A percentile compares a stretch with the other conserved stretches of the same genome.
Conservation (phyloP, 1,140 invertebrate genomes). For the Mactra quadrangularis region DNA sequence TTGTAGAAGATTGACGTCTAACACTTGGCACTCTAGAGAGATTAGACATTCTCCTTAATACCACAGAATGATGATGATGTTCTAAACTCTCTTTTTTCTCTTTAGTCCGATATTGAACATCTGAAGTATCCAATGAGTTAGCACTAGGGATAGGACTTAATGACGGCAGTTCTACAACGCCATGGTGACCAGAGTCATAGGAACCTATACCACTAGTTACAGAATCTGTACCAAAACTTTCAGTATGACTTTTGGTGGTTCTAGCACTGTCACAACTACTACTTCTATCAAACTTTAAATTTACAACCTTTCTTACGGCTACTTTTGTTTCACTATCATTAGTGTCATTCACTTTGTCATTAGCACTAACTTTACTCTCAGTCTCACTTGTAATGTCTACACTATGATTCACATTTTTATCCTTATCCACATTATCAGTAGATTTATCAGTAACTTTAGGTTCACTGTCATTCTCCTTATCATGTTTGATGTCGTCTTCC, state of each 20-base stretch:
- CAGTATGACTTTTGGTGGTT: constrained; percentile 81
- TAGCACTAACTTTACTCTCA: not conserved
- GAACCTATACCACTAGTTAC: constrained; percentile 90
- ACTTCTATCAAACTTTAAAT: constrained; percentile 63
- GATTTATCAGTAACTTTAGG: not conserved
- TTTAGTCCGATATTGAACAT: constrained; percentile 43
- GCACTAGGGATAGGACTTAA: constrained; percentile 75
- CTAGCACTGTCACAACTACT: constrained; percentile 79
- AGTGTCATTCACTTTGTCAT: no score
- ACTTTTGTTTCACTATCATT: no score
- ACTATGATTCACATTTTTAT: not conserved
- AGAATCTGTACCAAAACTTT: constrained; percentile 88
- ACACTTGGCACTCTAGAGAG: constrained; percentile 79
- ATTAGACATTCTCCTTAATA: constrained; percentile 76
- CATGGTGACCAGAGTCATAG: constrained; percentile 88
- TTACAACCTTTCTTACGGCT: constrained; percentile 2
- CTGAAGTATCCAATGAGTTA: constrained; percentile 66
- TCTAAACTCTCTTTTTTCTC: constrained; percentile 63
- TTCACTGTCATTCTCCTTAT: not conserved
- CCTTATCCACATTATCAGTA: not conserved
- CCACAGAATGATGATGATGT: constrained; percentile 76
- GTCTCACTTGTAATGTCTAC: not conserved
- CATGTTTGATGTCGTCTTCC: not conserved
- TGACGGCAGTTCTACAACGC: constrained; percentile 64
- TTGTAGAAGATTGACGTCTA: constrained; percentile 66